These are phyloP conservation scores for Cuculus canorus DNA, from an alignment of 2,797 vertebrate species.

Conservation along the genomic window DNA sequence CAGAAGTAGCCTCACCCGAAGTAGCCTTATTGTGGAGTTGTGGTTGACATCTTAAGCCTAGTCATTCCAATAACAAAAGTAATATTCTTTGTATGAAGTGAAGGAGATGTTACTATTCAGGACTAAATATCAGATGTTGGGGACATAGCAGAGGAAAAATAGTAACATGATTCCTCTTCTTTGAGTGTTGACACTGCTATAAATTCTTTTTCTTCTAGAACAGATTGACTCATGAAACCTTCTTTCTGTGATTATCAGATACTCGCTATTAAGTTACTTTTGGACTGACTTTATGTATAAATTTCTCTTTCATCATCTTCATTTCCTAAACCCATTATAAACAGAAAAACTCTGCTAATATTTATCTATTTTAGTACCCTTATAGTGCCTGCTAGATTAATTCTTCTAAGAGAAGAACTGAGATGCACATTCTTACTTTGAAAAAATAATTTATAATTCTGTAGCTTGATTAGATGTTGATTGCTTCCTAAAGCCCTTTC, in stretches of 20 bases:
- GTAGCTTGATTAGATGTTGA: constrained; percentile 16
- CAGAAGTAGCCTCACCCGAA: background rate
- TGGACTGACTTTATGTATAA: background rate
- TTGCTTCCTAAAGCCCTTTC: background rate
- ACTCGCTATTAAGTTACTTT: background rate
- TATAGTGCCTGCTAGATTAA: background rate
- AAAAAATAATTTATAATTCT: background rate
- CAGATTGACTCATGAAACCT: background rate
- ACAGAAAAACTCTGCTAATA: background rate
- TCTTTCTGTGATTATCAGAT: background rate
- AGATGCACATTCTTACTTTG: background rate
- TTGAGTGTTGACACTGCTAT: background rate
- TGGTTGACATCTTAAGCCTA: background rate
- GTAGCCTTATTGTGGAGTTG: background rate
- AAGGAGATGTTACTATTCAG: background rate
- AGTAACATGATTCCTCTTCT: background rate
- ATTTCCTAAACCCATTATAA: constrained; percentile 1
- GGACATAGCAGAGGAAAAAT: background rate
- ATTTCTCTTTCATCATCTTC: background rate
- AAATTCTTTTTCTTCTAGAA: background rate
- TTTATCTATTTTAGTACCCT: background rate
- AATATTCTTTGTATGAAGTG: background rate
- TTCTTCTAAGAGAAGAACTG: background rate
- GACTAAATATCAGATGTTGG: rapidly evolving
- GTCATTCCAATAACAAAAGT: background rate